Percentiles rank a stretch among this genome's conserved stretches.
Evolutionary conservation across 2,888 invertebrate genomes (phyloP).

Genomic region (Pseudococcus viburni): DNA sequence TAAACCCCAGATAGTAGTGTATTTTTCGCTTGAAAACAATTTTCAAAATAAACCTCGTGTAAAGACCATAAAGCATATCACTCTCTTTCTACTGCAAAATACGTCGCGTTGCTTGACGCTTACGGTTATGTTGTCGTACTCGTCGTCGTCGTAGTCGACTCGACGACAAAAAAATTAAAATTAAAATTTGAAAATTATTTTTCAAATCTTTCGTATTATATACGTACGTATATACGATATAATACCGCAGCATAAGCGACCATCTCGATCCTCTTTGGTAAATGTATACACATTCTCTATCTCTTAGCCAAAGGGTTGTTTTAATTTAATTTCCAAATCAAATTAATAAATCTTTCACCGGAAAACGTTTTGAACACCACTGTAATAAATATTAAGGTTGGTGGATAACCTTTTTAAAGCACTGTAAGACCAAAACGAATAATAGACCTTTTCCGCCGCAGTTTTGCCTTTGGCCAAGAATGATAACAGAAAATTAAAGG

Average conservation of each 20-base stretch:
- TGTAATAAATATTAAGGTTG: slow-evolving; percentile 58
- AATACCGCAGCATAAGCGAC: background rate
- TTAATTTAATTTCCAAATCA: slow-evolving; percentile 54
- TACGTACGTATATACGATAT: background rate
- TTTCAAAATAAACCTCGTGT: slow-evolving; percentile 12
- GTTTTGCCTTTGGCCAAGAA: slow-evolving; percentile 55
- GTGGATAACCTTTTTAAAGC: slow-evolving; percentile 54
- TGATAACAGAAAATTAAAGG: slow-evolving; percentile 58
- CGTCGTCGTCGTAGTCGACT: background rate
- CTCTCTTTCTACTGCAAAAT: background rate
- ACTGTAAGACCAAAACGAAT: slow-evolving; percentile 49
- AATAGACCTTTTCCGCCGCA: slow-evolving; percentile 55
- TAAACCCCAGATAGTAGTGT: background rate
- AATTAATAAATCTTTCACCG: slow-evolving; percentile 45
- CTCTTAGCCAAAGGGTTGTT: slow-evolving; percentile 19
- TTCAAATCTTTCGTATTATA: background rate
- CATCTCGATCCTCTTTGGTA: background rate
- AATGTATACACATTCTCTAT: background rate
- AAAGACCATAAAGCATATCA: background rate
- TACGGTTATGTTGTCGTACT: background rate
- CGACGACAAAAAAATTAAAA: slow-evolving; percentile 12
- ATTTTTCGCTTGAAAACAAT: slow-evolving; percentile 36
- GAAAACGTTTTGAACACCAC: slow-evolving; percentile 44
- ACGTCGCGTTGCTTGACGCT: background rate
- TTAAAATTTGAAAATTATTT: slow-evolving; percentile 27